A percentile compares a stretch with the other conserved stretches of the same genome.
Evolutionary conservation across 2,888 invertebrate species (phyloP).

Genomic region (Hypomecis atomaria): DNA sequence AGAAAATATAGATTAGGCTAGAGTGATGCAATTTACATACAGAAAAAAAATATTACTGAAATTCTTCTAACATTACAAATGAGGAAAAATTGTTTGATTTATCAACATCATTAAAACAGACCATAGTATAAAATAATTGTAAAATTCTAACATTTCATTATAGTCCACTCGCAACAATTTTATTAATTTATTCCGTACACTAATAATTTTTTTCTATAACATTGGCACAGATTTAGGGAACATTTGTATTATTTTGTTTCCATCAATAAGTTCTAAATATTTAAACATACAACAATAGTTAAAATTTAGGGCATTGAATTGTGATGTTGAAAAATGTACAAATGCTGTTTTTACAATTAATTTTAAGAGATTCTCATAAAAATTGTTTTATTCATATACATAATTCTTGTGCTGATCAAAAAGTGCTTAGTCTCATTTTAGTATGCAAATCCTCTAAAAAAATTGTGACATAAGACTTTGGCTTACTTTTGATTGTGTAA

Average conservation of each 20-base stretch:
- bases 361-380: background rate
- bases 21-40: no score
- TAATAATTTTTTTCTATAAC: background rate
- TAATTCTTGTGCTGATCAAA: background rate
- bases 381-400: background rate
- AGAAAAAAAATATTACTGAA: no score
- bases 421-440: background rate
- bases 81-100: no score
- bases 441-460: no score
- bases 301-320: no score
- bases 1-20: no score
- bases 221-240: constrained; percentile 6
- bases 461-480: no score
- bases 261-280: background rate
- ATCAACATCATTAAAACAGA: background rate
- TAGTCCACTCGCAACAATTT: background rate
- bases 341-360: background rate
- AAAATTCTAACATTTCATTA: constrained; percentile 4
- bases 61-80: no score
- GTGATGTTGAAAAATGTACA: constrained; percentile 1
- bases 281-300: background rate
- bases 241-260: background rate
- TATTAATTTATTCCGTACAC: no score
- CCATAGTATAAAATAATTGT: background rate
- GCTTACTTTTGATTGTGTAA: no score